Evolutionary conservation across 2,113 vertebrate species (phyloP), one percentile per base, ranked within the genome.

Genomic region (Chamaetylas fuelleborni): DNA sequence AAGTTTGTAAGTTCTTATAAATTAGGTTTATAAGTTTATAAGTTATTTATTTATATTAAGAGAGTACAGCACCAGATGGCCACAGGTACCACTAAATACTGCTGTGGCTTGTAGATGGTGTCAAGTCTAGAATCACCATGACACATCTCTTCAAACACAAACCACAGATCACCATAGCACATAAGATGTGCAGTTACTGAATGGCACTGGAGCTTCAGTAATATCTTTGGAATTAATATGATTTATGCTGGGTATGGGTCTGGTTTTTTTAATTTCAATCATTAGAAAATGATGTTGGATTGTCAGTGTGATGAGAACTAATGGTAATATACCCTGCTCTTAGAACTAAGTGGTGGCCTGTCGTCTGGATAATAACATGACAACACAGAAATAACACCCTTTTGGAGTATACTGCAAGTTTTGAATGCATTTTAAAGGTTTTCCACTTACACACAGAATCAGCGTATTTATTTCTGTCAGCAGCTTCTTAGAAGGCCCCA

Each of bases 51-150:
- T 51, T 51, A 51, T 28, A 51, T 28, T 51, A 51, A 31, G 42
- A 58, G 33, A 42, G 26, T 14, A 25, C 1, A 1, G 70, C n/a
- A 48, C 15, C 14, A 74, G 73, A 33, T 34, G 29, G 25, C 53
- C 48, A 79, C 43, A 60, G 53, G 54, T n/a, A 9, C 11, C 8
- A 3, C 29, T 23, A 18, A 88, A 42, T 11, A 62, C 19, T 62
- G 67, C 31, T 42, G 33, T 15, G 29, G 47, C 43, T 80, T 65
- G 24, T 6, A 47, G 58, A 23, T 25, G 29, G 56, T 65, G 43
- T 2, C 11, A 56, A 40, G 24, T 8, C 18, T 29, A 66, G 33
- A 43, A 74, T 40, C 36, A 60, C 14, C n/a, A 16, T 0, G 0
- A 54, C 33, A 11, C 53, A 72, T 17, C 51, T 54, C 53, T 38